These are phyloP conservation scores for Cybosia mesomella DNA, from an alignment of 2,888 invertebrate genomes.

Conservation along the genomic window DNA sequence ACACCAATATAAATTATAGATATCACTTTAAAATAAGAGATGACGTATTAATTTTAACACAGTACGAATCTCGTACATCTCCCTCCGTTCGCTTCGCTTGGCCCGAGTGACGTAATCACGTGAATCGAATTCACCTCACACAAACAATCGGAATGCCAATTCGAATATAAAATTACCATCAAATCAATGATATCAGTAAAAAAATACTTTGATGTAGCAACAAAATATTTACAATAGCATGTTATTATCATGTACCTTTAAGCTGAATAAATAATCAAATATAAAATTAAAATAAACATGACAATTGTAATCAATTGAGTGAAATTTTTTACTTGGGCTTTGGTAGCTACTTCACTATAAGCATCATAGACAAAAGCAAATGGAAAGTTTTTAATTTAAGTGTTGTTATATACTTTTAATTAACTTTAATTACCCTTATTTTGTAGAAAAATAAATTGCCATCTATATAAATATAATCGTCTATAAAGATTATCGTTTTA, in stretches of 20 bases:
- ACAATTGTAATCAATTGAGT: slow-evolving; percentile 18
- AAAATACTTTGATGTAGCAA: not conserved
- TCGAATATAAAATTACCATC: slow-evolving; percentile 24
- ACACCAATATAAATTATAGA: slow-evolving; percentile 62
- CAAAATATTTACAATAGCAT: not conserved
- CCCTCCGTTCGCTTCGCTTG: slow-evolving; percentile 78
- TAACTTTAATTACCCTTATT: slow-evolving; percentile 7
- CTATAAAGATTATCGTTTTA: too few relatives aligned
- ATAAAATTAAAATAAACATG: not conserved
- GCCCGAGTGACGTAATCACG: slow-evolving; percentile 72
- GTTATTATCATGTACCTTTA: not conserved
- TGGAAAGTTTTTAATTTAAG: slow-evolving; percentile 28
- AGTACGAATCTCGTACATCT: slow-evolving; percentile 79
- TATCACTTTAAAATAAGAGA: slow-evolving; percentile 73
- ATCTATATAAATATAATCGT: too few relatives aligned
- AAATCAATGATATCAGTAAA: not conserved
- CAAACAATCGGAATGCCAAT: slow-evolving; percentile 35
- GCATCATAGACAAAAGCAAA: slow-evolving; percentile 37
- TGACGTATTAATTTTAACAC: slow-evolving; percentile 83
- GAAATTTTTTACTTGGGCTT: not conserved
- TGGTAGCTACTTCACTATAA: slow-evolving; percentile 27
- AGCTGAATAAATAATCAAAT: not conserved
- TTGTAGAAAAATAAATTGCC: not conserved
- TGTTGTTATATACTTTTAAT: slow-evolving; percentile 20
- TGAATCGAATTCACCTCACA: slow-evolving; percentile 42